phyloP scores from a whole-genome alignment of 2,113 vertebrate genomes.

The Dipodomys stephensi region DNA sequence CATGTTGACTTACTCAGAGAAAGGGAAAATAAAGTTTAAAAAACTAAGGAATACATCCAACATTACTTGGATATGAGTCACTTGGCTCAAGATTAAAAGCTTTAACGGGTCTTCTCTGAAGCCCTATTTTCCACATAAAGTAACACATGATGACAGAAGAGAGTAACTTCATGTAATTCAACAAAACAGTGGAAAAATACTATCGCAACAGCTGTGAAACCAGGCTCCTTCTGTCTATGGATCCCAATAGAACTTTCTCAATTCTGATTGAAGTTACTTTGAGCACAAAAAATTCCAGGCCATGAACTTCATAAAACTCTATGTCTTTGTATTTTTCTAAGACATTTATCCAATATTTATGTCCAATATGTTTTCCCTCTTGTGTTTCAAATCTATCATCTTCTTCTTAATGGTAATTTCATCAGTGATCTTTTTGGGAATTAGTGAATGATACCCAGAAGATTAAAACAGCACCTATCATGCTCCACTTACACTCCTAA shows the following conservation, averaged over 20 bases:
- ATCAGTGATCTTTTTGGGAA: background rate
- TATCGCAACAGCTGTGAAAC: conserved; percentile 49
- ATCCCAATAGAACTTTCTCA: conserved; percentile 13
- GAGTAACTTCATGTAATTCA: conserved; percentile 7
- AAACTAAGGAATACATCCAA: background rate
- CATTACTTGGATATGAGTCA: conserved; percentile 10
- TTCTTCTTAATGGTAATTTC: conserved; percentile 21
- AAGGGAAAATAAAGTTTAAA: background rate
- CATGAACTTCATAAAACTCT: background rate
- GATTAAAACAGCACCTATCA: background rate
- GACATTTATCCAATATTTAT: conserved; percentile 60
- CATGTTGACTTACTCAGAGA: conserved; percentile 16
- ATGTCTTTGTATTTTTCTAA: conserved; percentile 41
- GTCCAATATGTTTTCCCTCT: conserved; percentile 10
- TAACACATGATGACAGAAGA: conserved; percentile 2
- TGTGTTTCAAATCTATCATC: conserved; percentile 22
- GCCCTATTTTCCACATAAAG: background rate
- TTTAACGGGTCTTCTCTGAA: conserved; percentile 43
- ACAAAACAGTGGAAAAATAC: conserved; percentile 47
- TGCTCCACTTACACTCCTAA: background rate
- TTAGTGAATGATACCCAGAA: background rate
- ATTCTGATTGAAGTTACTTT: conserved; percentile 60
- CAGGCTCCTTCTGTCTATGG: background rate
- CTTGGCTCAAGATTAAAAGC: background rate
- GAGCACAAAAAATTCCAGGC: background rate